These are phyloP conservation scores for Drosophila obscura DNA, from an alignment of 1,140 invertebrate genomes.

Conservation along the genomic window DNA sequence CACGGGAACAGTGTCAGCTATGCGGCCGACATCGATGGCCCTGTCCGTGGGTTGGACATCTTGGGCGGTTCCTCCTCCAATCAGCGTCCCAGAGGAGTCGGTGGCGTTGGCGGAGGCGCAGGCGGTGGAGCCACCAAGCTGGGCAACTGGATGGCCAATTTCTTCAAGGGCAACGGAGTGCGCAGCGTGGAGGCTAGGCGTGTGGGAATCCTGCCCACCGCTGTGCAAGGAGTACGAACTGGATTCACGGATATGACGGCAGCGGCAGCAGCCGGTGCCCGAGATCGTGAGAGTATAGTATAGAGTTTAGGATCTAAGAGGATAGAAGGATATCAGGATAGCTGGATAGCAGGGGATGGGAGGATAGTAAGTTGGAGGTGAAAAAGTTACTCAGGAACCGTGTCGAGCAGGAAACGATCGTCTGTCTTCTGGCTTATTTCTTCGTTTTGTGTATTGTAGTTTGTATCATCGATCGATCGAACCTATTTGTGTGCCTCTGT, in stretches of 20 bases:
- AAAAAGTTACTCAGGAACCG: conserved; percentile 77
- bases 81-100: conserved; percentile 25
- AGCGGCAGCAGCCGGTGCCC: conserved; percentile 35
- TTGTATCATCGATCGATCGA: conserved; percentile 45
- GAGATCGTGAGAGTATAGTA: conserved; percentile 83
- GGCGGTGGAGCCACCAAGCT: conserved; percentile 43
- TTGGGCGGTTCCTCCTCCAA: conserved; percentile 13
- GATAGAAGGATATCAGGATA: conserved; percentile 14
- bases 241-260: conserved; percentile 71
- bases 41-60: conserved; percentile 24
- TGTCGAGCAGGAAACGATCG: conserved; percentile 73
- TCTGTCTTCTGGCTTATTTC: conserved; percentile 70
- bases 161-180: conserved; percentile 59
- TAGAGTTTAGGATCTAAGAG: conserved; percentile 44
- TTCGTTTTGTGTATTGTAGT: conserved; percentile 73
- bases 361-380: conserved; percentile 10
- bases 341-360: conserved; percentile 5
- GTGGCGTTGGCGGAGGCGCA: background rate
- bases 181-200: conserved; percentile 61
- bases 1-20: conserved; percentile 81
- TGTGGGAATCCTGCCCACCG: conserved; percentile 64
- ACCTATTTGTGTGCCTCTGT: conserved; percentile 61
- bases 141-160: conserved; percentile 64
- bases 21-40: conserved; percentile 70
- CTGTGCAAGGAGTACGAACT: conserved; percentile 62